Evolutionary conservation across 2,113 vertebrate species (phyloP).

Genomic region (Gallinago jamesoni): DNA sequence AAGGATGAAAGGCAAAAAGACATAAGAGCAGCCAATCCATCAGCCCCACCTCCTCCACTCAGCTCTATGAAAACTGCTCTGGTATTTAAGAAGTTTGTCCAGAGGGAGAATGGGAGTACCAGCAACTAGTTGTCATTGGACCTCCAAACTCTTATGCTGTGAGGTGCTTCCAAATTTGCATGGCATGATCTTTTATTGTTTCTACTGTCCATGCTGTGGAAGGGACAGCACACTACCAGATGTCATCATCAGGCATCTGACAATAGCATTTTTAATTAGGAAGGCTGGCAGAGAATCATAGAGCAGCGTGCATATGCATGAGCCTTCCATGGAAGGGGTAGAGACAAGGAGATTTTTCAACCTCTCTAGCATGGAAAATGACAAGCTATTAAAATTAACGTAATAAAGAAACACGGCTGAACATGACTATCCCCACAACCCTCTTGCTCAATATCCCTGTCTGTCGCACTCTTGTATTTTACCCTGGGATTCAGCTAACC

Average conservation of each 20-base stretch:
- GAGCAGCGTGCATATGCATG: background rate
- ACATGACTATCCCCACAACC: background rate
- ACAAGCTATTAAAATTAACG: background rate
- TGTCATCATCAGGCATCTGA: background rate
- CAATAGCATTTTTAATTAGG: background rate
- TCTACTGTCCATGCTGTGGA: background rate
- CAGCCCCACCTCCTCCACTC: background rate
- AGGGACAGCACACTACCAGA: background rate
- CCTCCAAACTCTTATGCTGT: background rate
- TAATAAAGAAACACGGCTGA: background rate
- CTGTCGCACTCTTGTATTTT: background rate
- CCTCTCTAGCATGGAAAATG: background rate
- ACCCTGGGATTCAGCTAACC: background rate
- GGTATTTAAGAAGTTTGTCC: background rate
- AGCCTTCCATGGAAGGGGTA: background rate
- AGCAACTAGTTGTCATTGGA: background rate
- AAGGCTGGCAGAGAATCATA: background rate
- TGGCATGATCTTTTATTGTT: background rate
- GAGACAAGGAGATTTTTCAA: background rate
- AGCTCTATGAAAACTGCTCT: background rate
- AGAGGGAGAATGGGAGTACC: background rate
- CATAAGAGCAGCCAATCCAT: background rate
- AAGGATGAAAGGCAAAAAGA: background rate
- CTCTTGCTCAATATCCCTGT: background rate
- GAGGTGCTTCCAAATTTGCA: background rate